These are phyloP conservation scores for Spea bombifrons DNA, from an alignment of 2,113 vertebrate species.

Conservation along the genomic window DNA sequence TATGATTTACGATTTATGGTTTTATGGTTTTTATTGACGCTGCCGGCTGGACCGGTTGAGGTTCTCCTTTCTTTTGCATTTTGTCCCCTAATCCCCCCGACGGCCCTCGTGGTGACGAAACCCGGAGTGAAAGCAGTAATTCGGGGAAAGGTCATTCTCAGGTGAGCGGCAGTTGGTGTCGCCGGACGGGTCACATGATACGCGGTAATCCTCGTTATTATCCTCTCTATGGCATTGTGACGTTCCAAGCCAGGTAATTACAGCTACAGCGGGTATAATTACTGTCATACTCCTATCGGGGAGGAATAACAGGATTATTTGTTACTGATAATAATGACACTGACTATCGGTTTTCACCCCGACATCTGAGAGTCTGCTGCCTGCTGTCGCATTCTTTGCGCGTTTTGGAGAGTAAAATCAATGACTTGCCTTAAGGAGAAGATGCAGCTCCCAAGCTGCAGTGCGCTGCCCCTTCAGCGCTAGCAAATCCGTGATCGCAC, in stretches of 20 bases:
- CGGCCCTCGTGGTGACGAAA: too few species aligned
- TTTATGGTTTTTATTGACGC: too few species aligned
- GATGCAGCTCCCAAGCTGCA: background rate
- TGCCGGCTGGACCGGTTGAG: too few species aligned
- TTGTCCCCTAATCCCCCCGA: too few species aligned
- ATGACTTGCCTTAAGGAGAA: background rate
- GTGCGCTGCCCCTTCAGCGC: too few species aligned
- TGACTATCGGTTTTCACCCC: background rate
- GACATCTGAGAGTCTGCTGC: background rate
- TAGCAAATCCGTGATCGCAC: too few species aligned
- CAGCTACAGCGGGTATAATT: background rate
- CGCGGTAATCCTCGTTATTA: conserved; percentile 19
- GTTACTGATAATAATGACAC: conserved; percentile 7
- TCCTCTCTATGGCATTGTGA: background rate
- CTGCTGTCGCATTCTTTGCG: background rate
- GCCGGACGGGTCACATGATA: background rate
- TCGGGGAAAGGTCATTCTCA: background rate
- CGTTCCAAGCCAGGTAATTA: background rate
- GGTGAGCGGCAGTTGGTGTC: background rate
- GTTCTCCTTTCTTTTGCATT: too few species aligned
- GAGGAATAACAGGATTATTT: background rate
- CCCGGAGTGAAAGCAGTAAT: too few species aligned
- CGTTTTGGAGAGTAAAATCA: background rate
- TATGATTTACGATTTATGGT: too few species aligned
- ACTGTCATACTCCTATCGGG: conserved; percentile 1